A percentile compares a stretch with the other conserved stretches of the same genome.
These are phyloP conservation scores for Drosophila truncata DNA, from an alignment of 1,140 invertebrate genomes.

Conservation along the genomic window DNA sequence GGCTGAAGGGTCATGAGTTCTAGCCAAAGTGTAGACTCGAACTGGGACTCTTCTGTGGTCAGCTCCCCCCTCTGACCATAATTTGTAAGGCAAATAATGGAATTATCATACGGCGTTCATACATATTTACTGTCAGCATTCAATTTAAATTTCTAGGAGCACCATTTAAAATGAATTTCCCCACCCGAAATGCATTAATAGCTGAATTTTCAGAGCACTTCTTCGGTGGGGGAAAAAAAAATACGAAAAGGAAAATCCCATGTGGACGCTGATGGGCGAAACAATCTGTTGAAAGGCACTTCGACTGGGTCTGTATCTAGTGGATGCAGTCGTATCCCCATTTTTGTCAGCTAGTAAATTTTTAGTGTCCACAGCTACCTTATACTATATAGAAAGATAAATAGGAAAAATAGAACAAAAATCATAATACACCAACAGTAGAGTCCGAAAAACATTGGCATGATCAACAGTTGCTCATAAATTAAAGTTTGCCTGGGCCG, in stretches of 20 bases:
- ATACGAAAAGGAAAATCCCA: background rate
- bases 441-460: constrained; percentile 11
- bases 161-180: constrained; percentile 34
- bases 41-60: constrained; percentile 16
- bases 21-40: constrained; percentile 1
- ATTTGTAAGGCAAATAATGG: constrained; percentile 29
- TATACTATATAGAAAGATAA: constrained; percentile 3
- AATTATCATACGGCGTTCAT: constrained; percentile 4
- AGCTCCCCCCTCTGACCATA: background rate
- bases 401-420: background rate
- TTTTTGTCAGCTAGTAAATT: constrained; percentile 74
- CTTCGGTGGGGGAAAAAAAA: background rate
- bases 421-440: background rate
- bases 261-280: constrained; percentile 52
- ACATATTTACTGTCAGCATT: constrained; percentile 19
- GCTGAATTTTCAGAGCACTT: background rate
- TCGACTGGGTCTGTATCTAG: constrained; percentile 12
- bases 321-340: constrained; percentile 31
- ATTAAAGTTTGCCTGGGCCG: constrained; percentile 48
- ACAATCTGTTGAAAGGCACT: constrained; percentile 65
- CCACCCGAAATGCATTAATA: constrained; percentile 62
- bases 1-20: constrained; percentile 43
- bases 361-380: constrained; percentile 36
- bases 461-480: constrained; percentile 65
- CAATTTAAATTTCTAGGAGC: background rate